These are phyloP conservation scores for Leptatherina wallacei DNA, from an alignment of 2,797 vertebrate species.

Conservation along the genomic window DNA sequence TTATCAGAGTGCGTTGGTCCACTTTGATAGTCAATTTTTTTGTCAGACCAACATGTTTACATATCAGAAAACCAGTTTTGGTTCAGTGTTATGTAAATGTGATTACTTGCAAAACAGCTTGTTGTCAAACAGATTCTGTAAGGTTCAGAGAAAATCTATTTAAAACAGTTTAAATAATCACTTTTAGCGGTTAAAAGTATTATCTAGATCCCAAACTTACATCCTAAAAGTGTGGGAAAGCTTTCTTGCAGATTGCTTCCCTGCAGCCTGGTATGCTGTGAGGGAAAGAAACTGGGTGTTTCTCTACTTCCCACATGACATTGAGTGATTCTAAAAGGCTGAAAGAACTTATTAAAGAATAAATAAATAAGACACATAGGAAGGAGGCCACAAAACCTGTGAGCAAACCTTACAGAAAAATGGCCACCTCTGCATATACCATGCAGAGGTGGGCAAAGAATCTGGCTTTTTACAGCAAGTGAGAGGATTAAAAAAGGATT, in stretches of 20 bases:
- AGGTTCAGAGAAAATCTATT: background rate
- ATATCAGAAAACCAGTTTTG: background rate
- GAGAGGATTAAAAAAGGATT: background rate
- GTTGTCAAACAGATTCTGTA: background rate
- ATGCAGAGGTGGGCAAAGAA: conserved; percentile 6
- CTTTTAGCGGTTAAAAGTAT: background rate
- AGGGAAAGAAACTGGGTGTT: conserved; percentile 45
- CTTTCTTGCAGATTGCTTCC: conserved; percentile 29
- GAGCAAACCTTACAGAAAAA: conserved; percentile 31
- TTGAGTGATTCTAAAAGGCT: conserved; percentile 49
- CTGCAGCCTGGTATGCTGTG: conserved; percentile 29
- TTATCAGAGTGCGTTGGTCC: background rate
- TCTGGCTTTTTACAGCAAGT: conserved; percentile 1
- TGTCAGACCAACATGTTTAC: background rate
- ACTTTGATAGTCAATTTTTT: background rate
- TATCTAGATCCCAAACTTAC: background rate
- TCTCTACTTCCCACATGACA: conserved; percentile 55
- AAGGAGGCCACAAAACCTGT: conserved; percentile 50
- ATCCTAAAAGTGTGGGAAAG: background rate
- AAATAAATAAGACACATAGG: conserved; percentile 26
- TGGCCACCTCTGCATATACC: too few species aligned
- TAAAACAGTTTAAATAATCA: background rate
- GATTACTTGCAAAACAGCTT: too few species aligned
- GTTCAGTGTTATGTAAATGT: too few species aligned
- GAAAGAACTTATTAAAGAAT: conserved; percentile 23